Evolutionary conservation across 1,140 invertebrate species (phyloP).

Genomic region (Scaptomyza pallida): DNA sequence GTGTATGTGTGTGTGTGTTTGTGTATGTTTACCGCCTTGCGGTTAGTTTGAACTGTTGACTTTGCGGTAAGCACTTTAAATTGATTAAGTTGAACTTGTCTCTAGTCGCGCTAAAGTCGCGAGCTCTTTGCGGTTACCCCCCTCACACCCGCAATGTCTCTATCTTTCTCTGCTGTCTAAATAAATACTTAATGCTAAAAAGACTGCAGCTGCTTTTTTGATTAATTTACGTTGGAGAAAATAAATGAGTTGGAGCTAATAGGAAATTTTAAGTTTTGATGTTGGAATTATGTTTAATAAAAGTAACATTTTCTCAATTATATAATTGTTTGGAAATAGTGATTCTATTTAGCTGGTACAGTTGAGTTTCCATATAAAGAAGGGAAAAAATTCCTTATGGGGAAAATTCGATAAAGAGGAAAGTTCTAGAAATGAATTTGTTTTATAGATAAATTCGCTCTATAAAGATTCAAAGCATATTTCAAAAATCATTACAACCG

Average conservation of each 20-base stretch:
- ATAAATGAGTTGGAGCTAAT: neutral
- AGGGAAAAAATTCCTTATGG: too few species aligned
- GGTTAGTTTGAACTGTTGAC: constrained; percentile 81
- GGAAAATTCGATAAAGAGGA: too few species aligned
- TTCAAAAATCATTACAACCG: too few species aligned
- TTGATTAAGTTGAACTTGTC: constrained; percentile 82
- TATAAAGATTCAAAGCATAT: too few species aligned
- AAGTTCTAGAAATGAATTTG: too few species aligned
- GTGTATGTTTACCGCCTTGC: constrained; percentile 47
- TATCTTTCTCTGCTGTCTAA: constrained; percentile 1
- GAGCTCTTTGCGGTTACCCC: constrained; percentile 28
- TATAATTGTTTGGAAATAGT: too few species aligned
- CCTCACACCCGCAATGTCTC: neutral
- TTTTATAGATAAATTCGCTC: too few species aligned
- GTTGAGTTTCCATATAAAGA: too few species aligned
- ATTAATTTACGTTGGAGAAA: constrained; percentile 61
- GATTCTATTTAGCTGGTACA: too few species aligned
- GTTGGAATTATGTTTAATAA: too few species aligned
- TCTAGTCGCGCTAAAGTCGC: constrained; percentile 60
- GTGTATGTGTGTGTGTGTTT: constrained; percentile 9
- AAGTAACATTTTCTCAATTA: too few species aligned
- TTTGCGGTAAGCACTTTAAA: constrained; percentile 79
- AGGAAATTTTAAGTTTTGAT: too few species aligned
- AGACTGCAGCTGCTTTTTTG: constrained; percentile 56
- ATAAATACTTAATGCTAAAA: constrained; percentile 67